phyloP scores from a whole-genome alignment of 1,140 invertebrate genomes.

The Zaprionus tsacasi region DNA sequence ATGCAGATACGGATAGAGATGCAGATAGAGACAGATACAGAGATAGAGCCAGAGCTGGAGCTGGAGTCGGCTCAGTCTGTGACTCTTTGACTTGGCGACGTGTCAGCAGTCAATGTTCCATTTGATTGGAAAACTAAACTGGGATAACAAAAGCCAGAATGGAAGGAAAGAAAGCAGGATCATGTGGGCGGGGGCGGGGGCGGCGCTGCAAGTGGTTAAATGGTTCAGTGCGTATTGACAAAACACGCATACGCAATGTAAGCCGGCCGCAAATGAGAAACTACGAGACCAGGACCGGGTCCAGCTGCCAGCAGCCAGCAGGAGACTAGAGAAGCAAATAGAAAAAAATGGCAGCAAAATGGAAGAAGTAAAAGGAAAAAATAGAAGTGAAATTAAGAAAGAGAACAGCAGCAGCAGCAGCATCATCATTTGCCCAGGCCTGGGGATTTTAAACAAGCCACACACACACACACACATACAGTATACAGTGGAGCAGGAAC shows the following conservation, averaged over 20 bases:
- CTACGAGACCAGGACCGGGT: conserved; percentile 13
- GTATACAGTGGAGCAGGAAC: background rate
- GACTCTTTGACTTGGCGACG: conserved; percentile 33
- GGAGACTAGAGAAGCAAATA: background rate
- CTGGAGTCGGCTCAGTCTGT: background rate
- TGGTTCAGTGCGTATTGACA: conserved; percentile 64
- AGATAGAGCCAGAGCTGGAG: background rate
- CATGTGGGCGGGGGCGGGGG: conserved; percentile 10
- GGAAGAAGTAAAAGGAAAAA: conserved; percentile 7
- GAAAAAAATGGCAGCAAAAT: conserved; percentile 10
- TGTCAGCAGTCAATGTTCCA: conserved; percentile 49
- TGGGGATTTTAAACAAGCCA: conserved; percentile 52
- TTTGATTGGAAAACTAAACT: conserved; percentile 58
- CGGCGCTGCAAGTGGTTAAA: conserved; percentile 45
- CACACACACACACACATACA: conserved; percentile 21
- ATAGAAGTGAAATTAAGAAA: conserved; percentile 49
- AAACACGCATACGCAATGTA: conserved; percentile 48
- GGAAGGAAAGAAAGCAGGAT: conserved; percentile 38
- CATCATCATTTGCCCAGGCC: conserved; percentile 20
- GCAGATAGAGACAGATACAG: background rate
- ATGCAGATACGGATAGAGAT: conserved; percentile 22
- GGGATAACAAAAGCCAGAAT: conserved; percentile 5
- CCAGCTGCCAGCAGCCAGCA: background rate
- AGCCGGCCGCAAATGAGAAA: conserved; percentile 38
- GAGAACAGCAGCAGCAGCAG: conserved; percentile 37